Evolutionary conservation across 2,888 invertebrate genomes (phyloP).

Genomic region (Lasius platythorax): DNA sequence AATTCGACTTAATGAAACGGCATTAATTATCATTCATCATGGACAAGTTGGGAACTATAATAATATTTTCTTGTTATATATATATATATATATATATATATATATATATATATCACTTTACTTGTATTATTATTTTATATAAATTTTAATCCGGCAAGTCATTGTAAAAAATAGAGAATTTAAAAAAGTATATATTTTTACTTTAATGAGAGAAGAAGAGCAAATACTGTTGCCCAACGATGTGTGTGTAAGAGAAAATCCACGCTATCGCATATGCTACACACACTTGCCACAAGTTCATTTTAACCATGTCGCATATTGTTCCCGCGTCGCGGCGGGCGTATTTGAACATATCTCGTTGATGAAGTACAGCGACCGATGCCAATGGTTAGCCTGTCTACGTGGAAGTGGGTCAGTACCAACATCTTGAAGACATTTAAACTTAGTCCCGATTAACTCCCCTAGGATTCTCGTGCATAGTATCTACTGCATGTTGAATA

Average conservation of each 20-base stretch:
- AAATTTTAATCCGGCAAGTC: background rate
- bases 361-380: conserved; percentile 52
- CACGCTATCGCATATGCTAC: background rate
- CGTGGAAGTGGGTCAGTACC: conserved; percentile 69
- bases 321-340: conserved; percentile 19
- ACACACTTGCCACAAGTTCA: conserved; percentile 5
- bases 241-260: background rate
- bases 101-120: background rate
- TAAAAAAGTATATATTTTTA: background rate
- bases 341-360: conserved; percentile 58
- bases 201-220: background rate
- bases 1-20: conserved; percentile 4
- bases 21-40: background rate
- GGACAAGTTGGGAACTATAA: background rate
- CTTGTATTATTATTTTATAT: background rate
- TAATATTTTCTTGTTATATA: background rate
- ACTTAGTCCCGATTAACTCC: conserved; percentile 70
- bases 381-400: conserved; percentile 61
- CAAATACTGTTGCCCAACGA: background rate
- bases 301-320: conserved; percentile 15
- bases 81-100: background rate
- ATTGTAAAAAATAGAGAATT: background rate
- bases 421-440: conserved; percentile 76
- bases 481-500: conserved; percentile 59
- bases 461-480: conserved; percentile 57